Evolutionary conservation across 1,140 invertebrate genomes (phyloP).

Genomic region (Elysia chlorotica): DNA sequence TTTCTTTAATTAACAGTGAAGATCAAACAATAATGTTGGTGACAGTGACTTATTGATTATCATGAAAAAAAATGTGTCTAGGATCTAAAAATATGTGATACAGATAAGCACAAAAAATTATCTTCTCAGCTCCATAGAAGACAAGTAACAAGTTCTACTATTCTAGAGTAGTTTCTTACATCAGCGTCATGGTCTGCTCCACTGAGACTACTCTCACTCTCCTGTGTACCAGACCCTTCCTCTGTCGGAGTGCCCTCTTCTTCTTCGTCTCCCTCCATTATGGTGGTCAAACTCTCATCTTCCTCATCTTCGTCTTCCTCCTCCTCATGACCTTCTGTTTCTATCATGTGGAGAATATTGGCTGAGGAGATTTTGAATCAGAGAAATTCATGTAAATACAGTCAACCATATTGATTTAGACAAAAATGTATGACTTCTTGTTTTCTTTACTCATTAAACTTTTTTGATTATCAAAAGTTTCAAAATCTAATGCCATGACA

Average conservation of each 20-base stretch:
- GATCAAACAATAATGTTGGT: too few species aligned
- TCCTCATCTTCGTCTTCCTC: constrained; percentile 56
- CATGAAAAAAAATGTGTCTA: too few species aligned
- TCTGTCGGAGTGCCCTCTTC: constrained; percentile 48
- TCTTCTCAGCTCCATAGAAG: too few species aligned
- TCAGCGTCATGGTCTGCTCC: constrained; percentile 15
- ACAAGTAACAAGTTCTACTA: too few species aligned
- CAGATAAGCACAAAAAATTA: too few species aligned
- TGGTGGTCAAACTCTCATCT: constrained; percentile 32
- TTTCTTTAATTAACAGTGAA: too few species aligned
- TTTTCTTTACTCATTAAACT: background rate
- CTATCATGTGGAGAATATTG: constrained; percentile 52
- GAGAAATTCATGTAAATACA: too few species aligned
- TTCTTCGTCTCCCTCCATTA: constrained; percentile 42
- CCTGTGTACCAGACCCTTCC: constrained; percentile 27
- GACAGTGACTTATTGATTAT: too few species aligned
- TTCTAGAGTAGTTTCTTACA: too few species aligned
- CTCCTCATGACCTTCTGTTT: constrained; percentile 32
- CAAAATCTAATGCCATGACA: background rate
- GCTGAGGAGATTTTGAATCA: constrained; percentile 33
- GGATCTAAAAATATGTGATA: too few species aligned
- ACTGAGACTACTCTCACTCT: constrained; percentile 46
- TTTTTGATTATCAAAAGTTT: background rate
- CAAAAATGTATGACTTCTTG: too few species aligned
- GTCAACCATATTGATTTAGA: too few species aligned